Evolutionary conservation across 2,888 invertebrate genomes (phyloP).

Genomic region (Cordilura impudica): DNA sequence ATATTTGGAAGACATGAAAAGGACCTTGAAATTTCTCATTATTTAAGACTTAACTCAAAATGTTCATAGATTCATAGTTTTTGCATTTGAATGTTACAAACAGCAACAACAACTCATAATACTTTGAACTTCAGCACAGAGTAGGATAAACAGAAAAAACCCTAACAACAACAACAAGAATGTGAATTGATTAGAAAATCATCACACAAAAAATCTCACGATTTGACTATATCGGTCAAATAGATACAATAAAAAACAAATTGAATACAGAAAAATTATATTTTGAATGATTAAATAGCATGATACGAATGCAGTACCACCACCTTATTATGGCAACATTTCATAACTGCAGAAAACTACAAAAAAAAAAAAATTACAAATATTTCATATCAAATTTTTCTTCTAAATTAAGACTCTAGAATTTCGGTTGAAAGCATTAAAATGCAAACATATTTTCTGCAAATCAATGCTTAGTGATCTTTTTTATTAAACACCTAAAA

Average conservation of each 20-base stretch:
- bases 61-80: too few species aligned
- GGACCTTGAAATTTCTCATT: too few species aligned
- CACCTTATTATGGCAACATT: constrained; percentile 25
- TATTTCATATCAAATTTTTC: constrained; percentile 31
- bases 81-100: not conserved
- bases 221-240: constrained; percentile 62
- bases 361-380: too few species aligned
- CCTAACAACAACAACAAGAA: constrained; percentile 5
- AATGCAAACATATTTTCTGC: not conserved
- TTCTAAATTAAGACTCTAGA: constrained; percentile 37
- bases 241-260: constrained; percentile 34
- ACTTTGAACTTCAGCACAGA: not conserved
- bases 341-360: constrained; percentile 24
- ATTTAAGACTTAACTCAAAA: too few species aligned
- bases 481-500: constrained; percentile 39
- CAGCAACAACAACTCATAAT: not conserved
- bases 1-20: too few species aligned
- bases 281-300: constrained; percentile 40
- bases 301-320: constrained; percentile 22
- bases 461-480: constrained; percentile 34
- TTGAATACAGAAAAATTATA: constrained; percentile 6
- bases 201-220: constrained; percentile 61
- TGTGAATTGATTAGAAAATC: constrained; percentile 60
- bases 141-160: constrained; percentile 20
- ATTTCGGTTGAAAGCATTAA: not conserved